Evolutionary conservation across 2,113 vertebrate genomes (phyloP).

Genomic region (Myrmecophaga tridactyla): DNA sequence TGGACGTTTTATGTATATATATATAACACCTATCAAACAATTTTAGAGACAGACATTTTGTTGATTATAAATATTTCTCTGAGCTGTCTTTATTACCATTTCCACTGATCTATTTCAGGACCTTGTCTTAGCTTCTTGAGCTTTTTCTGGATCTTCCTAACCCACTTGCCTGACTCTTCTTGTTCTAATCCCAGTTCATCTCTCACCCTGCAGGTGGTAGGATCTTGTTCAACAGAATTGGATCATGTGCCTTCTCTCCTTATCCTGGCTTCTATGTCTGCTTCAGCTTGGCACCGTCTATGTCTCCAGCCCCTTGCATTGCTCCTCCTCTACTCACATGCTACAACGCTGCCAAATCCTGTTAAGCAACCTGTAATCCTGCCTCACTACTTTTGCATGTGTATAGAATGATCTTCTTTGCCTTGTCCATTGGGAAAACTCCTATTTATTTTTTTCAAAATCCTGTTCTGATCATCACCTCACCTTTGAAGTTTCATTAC

Average conservation of each 20-base stretch:
- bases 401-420: neutral
- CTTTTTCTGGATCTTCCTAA: neutral
- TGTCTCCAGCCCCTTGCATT: neutral
- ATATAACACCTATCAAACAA: neutral
- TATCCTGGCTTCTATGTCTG: neutral
- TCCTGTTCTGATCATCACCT: neutral
- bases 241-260: neutral
- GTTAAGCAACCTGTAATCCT: neutral
- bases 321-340: fast-evolving
- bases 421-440: neutral
- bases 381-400: neutral
- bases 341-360: neutral
- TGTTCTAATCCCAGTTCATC: neutral
- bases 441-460: neutral
- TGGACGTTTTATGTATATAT: too few species aligned
- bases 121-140: neutral
- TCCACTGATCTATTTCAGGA: neutral
- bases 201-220: neutral
- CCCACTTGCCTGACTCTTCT: neutral
- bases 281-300: neutral
- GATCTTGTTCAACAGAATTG: neutral
- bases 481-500: neutral
- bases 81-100: neutral
- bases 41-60: neutral
- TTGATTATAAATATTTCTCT: neutral